Conservation (phyloP, 2,113 vertebrate species). For the Euleptes europaea region DNA sequence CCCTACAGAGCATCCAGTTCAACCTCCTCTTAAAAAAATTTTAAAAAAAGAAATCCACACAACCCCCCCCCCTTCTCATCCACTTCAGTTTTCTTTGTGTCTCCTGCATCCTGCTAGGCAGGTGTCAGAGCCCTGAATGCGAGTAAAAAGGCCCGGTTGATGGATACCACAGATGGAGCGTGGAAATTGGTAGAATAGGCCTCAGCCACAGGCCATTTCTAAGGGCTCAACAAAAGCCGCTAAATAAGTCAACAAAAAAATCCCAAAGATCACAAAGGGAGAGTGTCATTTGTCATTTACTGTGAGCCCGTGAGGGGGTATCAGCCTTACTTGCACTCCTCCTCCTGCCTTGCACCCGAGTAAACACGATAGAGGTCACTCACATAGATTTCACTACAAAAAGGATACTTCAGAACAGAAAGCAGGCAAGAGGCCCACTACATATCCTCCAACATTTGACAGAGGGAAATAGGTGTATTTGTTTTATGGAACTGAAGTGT, state of each 20-base stretch:
- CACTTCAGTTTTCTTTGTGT: slow-evolving; percentile 85
- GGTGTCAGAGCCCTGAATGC: slow-evolving; percentile 94
- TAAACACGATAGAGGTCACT: slow-evolving; percentile 83
- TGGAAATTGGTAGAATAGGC: slow-evolving; percentile 98
- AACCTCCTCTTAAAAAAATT: slow-evolving; percentile 50
- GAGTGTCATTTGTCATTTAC: slow-evolving; percentile 96
- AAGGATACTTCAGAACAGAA: slow-evolving; percentile 44
- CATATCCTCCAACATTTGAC: not conserved
- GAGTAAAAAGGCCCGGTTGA: slow-evolving; percentile 88
- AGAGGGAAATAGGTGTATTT: not conserved
- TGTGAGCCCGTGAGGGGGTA: slow-evolving; percentile 82
- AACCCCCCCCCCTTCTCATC: slow-evolving; percentile 79
- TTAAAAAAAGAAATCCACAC: slow-evolving; percentile 12
- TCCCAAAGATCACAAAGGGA: slow-evolving; percentile 93
- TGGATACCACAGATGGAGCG: slow-evolving; percentile 99
- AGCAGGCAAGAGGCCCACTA: not conserved
- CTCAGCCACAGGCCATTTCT: slow-evolving; percentile 89
- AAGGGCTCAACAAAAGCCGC: slow-evolving; percentile 91
- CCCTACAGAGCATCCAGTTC: slow-evolving; percentile 88
- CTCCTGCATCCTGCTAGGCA: slow-evolving; percentile 90
- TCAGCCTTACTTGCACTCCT: slow-evolving; percentile 73
- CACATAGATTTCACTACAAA: slow-evolving; percentile 39
- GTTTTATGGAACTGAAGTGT: not conserved
- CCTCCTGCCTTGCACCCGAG: slow-evolving; percentile 78
- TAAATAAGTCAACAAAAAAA: slow-evolving; percentile 92